Base-by-base conservation (phyloP, 2,797 vertebrate species). In the Clamator glandarius region DNA sequence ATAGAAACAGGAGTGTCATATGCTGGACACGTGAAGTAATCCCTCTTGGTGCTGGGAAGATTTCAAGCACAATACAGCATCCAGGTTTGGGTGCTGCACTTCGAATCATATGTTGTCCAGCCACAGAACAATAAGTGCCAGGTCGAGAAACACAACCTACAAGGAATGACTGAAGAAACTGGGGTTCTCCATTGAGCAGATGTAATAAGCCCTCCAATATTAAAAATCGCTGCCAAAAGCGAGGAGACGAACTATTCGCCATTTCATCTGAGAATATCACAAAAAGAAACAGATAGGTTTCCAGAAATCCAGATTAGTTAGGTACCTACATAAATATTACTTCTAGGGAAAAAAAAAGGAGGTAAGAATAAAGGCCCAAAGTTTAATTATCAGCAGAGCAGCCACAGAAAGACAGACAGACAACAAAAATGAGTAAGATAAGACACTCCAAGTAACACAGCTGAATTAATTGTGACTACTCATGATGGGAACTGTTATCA, bases 1-100 rank as follows among this genome's bases (percentile, higher is more conserved):
- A 41, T n/a, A 83, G 2, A 70, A 77, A 64, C 84, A 80, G 82
- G 61, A 54, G 36, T 35, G 92, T 67, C 89, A 42, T 77, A 64
- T 92, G 96, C 80, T n/a, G 82, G 87, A 95, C 95, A 93, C 68
- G 92, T 63, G 87, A 70, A 82, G 61, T 5, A 29, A 92, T 74
- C 89, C 95, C 84, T 14, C 78, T 46, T 26, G 50, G 74, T 82
- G 58, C 84, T 64, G 86, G 84, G 83, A 58, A 67, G 86, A 52
- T 59, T 89, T 87, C 9, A 62, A 87, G 76, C 1, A 0, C 92
- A 59, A 7, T 4, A 44, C 68, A 51, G 68, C 81, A 87, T 83
- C 36, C 92, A 50, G 68, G 13, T 35, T 58, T 57, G 17, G 70
- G 86, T 1, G 1, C 58, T 48, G 82, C 85, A 35, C 79, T 86